Percentiles rank a stretch among this genome's conserved stretches.
Evolutionary conservation across 2,113 vertebrate genomes (phyloP).

Genomic region (Rhynchomys soricoides): DNA sequence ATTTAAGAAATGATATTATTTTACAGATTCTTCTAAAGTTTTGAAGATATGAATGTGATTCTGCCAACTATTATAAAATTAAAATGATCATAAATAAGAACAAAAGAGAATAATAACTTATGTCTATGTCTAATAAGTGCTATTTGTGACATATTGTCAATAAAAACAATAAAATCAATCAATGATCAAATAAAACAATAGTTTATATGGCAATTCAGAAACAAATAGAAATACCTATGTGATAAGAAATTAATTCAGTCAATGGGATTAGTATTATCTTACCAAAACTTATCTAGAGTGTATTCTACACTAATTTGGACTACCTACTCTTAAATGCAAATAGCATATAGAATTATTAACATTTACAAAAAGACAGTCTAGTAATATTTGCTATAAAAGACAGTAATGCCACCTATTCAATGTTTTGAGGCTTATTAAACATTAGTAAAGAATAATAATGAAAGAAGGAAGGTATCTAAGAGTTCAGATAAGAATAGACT

Average conservation of each 20-base stretch:
- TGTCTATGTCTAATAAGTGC: not conserved
- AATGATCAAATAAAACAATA: not conserved
- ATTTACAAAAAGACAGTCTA: not conserved
- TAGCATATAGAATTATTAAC: not conserved
- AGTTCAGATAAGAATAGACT: not conserved
- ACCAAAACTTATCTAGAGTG: conserved; percentile 8
- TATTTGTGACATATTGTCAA: not conserved
- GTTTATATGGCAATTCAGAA: not conserved
- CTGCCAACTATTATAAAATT: not conserved
- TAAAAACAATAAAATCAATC: not conserved
- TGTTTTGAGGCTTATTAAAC: not conserved
- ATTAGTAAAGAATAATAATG: not conserved
- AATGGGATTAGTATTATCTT: not conserved
- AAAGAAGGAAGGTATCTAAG: not conserved
- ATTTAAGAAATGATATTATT: not conserved
- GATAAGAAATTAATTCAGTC: conserved; percentile 3
- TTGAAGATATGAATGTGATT: not conserved
- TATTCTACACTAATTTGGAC: not conserved
- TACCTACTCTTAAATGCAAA: not conserved
- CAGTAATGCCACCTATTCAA: not conserved
- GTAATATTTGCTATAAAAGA: not conserved
- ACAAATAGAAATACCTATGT: not conserved
- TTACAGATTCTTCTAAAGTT: not conserved
- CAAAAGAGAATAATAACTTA: not conserved
- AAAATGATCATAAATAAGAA: conserved; percentile 13